Percentiles rank a stretch among this genome's conserved stretches.
These are phyloP conservation scores for Parasteatoda tepidariorum DNA, from an alignment of 1,140 invertebrate species.

Conservation along the genomic window DNA sequence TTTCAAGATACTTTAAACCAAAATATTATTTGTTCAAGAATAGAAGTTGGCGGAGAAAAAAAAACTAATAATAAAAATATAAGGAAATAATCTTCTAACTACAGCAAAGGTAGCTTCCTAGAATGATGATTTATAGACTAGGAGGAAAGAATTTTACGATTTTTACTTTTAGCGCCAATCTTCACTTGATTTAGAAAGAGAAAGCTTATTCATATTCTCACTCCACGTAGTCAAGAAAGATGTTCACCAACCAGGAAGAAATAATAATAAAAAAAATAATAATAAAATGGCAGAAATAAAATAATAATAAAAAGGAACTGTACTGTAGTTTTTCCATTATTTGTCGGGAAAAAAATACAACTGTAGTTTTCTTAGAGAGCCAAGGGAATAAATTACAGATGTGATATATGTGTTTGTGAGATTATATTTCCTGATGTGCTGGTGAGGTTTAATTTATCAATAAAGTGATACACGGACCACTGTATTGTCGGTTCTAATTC, in stretches of 20 bases:
- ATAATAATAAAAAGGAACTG: constrained; percentile 43
- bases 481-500: constrained; percentile 44
- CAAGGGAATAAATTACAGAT: constrained; percentile 60
- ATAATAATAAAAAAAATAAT: not conserved
- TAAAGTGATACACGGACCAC: constrained; percentile 59
- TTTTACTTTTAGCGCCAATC: constrained; percentile 60
- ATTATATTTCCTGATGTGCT: constrained; percentile 58
- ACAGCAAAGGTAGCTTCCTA: constrained; percentile 53
- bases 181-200: constrained; percentile 52
- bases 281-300: not conserved
- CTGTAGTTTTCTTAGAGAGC: constrained; percentile 58
- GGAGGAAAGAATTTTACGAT: constrained; percentile 60
- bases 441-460: constrained; percentile 47
- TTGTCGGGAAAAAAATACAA: constrained; percentile 55
- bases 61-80: not conserved
- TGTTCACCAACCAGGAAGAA: not conserved
- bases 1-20: constrained; percentile 28
- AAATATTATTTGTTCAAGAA: not conserved
- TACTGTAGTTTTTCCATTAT: constrained; percentile 57
- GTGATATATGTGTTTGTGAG: constrained; percentile 60
- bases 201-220: constrained; percentile 53
- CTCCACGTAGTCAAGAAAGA: constrained; percentile 50
- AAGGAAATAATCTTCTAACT: not conserved
- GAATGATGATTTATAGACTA: constrained; percentile 49
- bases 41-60: constrained; percentile 50